phyloP scores from a whole-genome alignment of 2,888 invertebrate genomes.

The Nymphalis urticae region DNA sequence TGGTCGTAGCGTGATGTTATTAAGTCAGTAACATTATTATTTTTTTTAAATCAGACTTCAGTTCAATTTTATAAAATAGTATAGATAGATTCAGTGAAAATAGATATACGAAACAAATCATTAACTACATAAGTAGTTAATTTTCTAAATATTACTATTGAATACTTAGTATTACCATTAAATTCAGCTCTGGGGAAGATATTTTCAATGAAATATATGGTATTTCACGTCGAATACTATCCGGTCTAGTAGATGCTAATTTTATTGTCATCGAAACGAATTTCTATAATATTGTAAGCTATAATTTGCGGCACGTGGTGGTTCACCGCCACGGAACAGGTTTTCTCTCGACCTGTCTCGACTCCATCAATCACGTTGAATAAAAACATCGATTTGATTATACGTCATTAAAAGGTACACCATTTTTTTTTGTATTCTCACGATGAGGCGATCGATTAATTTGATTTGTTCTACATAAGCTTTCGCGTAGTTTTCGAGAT shows the following conservation, averaged over 20 bases:
- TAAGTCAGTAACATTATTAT: too few species aligned
- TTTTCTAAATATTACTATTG: too few species aligned
- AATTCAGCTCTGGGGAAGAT: not conserved
- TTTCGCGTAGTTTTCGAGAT: slow-evolving; percentile 5
- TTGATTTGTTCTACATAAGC: slow-evolving; percentile 10
- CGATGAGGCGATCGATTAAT: slow-evolving; percentile 26
- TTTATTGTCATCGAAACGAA: slow-evolving; percentile 25
- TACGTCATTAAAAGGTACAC: slow-evolving; percentile 55
- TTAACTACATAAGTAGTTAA: too few species aligned
- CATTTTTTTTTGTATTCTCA: slow-evolving; percentile 38
- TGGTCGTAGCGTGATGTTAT: too few species aligned
- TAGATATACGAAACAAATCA: not conserved
- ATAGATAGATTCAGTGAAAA: not conserved
- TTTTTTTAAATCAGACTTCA: too few species aligned
- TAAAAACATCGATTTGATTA: slow-evolving; percentile 65
- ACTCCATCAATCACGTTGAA: slow-evolving; percentile 64
- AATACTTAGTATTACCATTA: too few species aligned
- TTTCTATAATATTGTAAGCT: slow-evolving; percentile 27
- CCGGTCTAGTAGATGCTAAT: slow-evolving; percentile 1
- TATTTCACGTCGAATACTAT: slow-evolving; percentile 1
- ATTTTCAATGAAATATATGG: not conserved
- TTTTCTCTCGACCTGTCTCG: slow-evolving; percentile 58
- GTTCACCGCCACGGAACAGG: slow-evolving; percentile 52
- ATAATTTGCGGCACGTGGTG: slow-evolving; percentile 44
- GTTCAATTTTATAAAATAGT: not conserved